Base-by-base conservation (phyloP, 92 coral and sea anemone species). In the Phenganax subtilis region DNA sequence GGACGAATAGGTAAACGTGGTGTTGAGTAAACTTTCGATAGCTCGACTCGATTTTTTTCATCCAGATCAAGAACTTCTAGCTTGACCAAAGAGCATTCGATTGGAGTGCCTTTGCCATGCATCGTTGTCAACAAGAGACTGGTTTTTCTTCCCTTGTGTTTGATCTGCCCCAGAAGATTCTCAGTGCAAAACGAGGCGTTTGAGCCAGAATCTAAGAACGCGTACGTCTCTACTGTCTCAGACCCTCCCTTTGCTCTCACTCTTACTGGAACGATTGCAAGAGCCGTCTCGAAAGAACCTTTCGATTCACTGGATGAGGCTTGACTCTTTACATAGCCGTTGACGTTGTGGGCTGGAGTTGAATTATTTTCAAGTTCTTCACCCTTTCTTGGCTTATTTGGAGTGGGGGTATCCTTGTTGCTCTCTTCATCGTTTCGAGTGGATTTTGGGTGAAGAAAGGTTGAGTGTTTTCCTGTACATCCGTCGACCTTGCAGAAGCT, bases 141-240 rank as follows among this genome's bases (percentile, higher is more conserved):
- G 0, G 87, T 67, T 14, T 75, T 57, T n/a, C 28, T 63, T 11
- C 81, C 89, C 16, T 72, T 29, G 37, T 54, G 17, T 11, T 58
- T 66, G 7, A 86, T 72, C 37, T 57, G 10, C 47, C 74, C 30
- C 14, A 86, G 55, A 7, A 82, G 54, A 16, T 58, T 20, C 56
- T 86, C 89, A 12, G 89, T 86, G 55, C 88, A 75, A 15, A 83
- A 83, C 15, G 87, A 31, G n/a, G 87, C 51, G 65, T 77, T 37
- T 27, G 12, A 7, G 76, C 86, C 6, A 71, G 47, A 37, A 37
- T 37, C 47, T 37, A 37, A 37, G 47, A 37, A 37, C 4, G 47
- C 47, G 47, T 37, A 37, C 47, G 2, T 37, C 47, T 37, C 47
- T 1, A 37, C 47, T 37, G 47, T 37, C 2, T 37, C 47, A 1